These are phyloP conservation scores for Trigoniulus corallinus DNA, from an alignment of 1,140 invertebrate genomes.

Conservation along the genomic window DNA sequence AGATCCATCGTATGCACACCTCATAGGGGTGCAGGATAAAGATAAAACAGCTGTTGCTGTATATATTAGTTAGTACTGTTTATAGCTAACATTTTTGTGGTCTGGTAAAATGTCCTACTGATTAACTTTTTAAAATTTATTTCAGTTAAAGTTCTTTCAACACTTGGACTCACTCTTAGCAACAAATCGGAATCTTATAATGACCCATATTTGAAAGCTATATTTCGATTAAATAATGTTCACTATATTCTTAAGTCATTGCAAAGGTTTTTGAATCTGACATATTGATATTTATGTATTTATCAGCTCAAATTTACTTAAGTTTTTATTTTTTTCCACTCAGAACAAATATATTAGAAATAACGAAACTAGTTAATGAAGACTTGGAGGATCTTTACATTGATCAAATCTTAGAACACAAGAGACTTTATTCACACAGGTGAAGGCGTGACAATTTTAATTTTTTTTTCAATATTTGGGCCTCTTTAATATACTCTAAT, in stretches of 20 bases:
- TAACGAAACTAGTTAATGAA: slow-evolving; percentile 58
- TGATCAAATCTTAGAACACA: slow-evolving; percentile 63
- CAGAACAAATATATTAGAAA: slow-evolving; percentile 50
- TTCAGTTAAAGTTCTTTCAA: slow-evolving; percentile 42
- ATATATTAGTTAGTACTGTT: slow-evolving; percentile 45
- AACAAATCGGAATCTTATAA: slow-evolving; percentile 50
- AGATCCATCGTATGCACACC: no score
- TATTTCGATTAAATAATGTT: slow-evolving; percentile 78
- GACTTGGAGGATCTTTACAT: slow-evolving; percentile 61
- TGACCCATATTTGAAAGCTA: slow-evolving; percentile 59
- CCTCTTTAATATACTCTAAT: background rate
- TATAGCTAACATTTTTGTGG: background rate
- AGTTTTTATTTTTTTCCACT: slow-evolving; percentile 9
- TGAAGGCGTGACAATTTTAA: no score
- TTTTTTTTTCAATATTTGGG: background rate
- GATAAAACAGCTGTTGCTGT: slow-evolving; percentile 47
- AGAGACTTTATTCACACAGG: slow-evolving; percentile 58
- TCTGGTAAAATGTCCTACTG: background rate
- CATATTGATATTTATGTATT: slow-evolving; percentile 1
- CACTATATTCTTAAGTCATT: slow-evolving; percentile 82
- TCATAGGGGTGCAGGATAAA: no score
- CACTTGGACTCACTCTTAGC: slow-evolving; percentile 62
- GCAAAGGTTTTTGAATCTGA: slow-evolving; percentile 36
- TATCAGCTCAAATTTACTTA: background rate
- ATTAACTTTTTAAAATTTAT: background rate